Percentiles rank a stretch among this genome's conserved stretches.
phyloP scores from a whole-genome alignment of 2,888 invertebrate species.

The Caenorhabditis sp. region DNA sequence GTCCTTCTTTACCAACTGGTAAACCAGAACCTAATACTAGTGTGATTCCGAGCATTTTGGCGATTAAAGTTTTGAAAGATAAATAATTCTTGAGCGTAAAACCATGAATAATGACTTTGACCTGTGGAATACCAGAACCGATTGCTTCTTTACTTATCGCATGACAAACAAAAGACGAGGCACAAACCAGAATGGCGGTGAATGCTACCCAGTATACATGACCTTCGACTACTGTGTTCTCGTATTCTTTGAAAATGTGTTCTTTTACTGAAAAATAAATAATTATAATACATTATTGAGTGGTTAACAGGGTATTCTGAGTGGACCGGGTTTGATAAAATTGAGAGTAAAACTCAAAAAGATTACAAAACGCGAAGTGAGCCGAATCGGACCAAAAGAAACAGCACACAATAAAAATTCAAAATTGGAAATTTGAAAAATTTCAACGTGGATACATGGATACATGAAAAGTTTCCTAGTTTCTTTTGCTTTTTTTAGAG shows the following conservation, averaged over 20 bases:
- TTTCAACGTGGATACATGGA: no score
- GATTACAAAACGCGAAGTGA: no score
- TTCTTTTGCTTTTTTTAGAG: no score
- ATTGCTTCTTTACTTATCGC: neutral
- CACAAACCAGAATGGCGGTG: neutral
- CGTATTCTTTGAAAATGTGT: neutral
- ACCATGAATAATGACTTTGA: conserved; percentile 93
- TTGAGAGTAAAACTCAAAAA: no score
- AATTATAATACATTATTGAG: no score
- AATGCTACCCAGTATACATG: neutral
- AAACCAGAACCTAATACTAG: conserved; percentile 93
- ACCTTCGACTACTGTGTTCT: neutral
- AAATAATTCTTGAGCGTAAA: conserved; percentile 95
- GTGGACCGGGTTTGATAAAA: no score
- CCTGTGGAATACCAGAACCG: conserved; percentile 89
- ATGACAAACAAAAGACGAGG: neutral
- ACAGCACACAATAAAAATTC: no score
- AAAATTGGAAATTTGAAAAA: no score
- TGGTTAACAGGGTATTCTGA: no score
- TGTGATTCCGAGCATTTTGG: conserved; percentile 91
- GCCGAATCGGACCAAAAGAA: no score
- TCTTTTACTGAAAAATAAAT: neutral
- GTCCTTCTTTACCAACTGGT: conserved; percentile 97
- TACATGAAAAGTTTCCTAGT: no score
- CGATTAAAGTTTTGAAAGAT: conserved; percentile 89